These are phyloP conservation scores for Parasteatoda tepidariorum DNA, from an alignment of 1,140 invertebrate genomes.

Conservation along the genomic window DNA sequence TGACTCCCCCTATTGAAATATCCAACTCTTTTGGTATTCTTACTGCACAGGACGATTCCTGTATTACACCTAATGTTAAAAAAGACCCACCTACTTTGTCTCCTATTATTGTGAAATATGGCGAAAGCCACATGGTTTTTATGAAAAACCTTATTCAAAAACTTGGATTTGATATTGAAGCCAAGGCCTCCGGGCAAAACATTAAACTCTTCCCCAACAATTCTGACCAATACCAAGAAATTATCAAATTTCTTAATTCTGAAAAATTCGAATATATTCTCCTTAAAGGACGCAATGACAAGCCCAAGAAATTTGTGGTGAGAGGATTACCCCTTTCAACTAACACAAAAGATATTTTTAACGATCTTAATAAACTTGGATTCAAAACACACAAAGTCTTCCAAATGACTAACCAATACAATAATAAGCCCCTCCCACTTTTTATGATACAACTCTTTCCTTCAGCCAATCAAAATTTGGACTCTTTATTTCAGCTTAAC, in stretches of 20 bases:
- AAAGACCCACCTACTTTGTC: too few species aligned
- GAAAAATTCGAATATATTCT: neutral
- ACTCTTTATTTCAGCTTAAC: too few species aligned
- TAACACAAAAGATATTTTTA: neutral
- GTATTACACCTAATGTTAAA: too few species aligned
- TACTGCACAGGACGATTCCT: too few species aligned
- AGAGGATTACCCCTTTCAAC: neutral
- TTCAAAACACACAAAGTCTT: neutral
- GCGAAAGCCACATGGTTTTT: neutral
- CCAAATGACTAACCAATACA: too few species aligned
- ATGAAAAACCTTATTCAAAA: neutral
- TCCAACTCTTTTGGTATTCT: too few species aligned
- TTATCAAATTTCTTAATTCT: neutral
- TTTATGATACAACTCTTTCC: too few species aligned
- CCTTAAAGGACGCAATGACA: neutral
- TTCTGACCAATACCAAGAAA: neutral
- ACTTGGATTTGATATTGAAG: neutral
- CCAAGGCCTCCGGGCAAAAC: neutral
- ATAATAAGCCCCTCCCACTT: too few species aligned
- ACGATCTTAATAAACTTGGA: neutral
- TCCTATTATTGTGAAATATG: neutral
- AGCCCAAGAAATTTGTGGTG: neutral
- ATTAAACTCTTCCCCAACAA: neutral
- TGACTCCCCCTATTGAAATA: too few species aligned
- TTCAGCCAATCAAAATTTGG: too few species aligned